phyloP scores from a whole-genome alignment of 1,140 invertebrate species.

The Mycetomoellerius zeteki region DNA sequence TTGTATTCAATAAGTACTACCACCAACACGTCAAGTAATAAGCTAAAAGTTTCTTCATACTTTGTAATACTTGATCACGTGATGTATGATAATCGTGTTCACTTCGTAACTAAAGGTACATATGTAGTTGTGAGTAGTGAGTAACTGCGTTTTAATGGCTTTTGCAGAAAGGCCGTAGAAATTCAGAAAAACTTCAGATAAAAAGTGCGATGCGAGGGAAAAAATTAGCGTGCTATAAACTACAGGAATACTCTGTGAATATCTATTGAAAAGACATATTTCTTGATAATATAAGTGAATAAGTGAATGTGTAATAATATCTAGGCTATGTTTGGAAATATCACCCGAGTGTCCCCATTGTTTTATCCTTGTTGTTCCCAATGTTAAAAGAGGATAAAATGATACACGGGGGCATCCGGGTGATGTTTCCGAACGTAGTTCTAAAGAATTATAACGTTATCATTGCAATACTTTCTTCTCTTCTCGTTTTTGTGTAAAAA shows the following conservation, averaged over 20 bases:
- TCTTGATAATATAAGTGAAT: constrained; percentile 8
- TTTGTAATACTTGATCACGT: background rate
- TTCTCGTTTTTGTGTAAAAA: too few species aligned
- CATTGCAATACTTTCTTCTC: too few species aligned
- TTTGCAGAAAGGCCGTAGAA: background rate
- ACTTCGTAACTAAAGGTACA: background rate
- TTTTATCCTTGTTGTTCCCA: too few species aligned
- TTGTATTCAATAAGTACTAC: too few species aligned
- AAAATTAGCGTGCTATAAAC: background rate
- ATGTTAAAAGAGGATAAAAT: too few species aligned
- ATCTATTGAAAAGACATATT: background rate
- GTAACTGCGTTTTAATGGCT: background rate
- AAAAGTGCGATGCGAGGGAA: background rate
- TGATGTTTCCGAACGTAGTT: too few species aligned
- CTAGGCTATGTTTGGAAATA: too few species aligned
- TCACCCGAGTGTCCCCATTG: too few species aligned
- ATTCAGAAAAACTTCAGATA: background rate
- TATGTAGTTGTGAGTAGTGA: background rate
- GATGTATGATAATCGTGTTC: background rate
- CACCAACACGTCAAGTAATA: background rate
- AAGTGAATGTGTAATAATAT: background rate
- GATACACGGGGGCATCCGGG: too few species aligned
- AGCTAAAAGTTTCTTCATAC: background rate
- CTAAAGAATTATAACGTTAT: too few species aligned
- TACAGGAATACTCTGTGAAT: background rate